These are phyloP conservation scores for Drosophila punjabiensis DNA, from an alignment of 1,140 invertebrate species.

Conservation along the genomic window DNA sequence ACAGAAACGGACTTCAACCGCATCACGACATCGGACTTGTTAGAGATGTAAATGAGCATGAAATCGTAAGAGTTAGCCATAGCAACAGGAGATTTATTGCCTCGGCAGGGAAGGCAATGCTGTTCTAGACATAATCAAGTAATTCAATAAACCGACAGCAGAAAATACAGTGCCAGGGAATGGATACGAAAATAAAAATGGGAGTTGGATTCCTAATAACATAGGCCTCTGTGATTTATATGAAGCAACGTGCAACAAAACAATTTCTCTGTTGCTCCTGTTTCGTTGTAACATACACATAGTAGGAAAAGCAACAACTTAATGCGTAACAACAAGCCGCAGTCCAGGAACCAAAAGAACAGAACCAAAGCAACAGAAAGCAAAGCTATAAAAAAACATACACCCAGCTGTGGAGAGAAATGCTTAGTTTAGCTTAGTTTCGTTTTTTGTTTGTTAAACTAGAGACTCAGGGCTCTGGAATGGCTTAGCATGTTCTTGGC, in stretches of 20 bases:
- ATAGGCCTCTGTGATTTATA: constrained; percentile 71
- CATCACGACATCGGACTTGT: constrained; percentile 62
- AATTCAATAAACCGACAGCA: constrained; percentile 75
- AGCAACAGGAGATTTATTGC: constrained; percentile 70
- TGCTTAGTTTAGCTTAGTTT: constrained; percentile 50
- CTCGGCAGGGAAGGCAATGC: constrained; percentile 8
- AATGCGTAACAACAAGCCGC: constrained; percentile 71
- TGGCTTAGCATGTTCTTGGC: constrained; percentile 79
- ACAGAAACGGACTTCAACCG: constrained; percentile 28
- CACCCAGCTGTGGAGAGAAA: constrained; percentile 29
- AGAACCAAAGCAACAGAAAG: constrained; percentile 30
- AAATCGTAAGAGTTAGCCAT: constrained; percentile 52
- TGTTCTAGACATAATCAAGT: constrained; percentile 61
- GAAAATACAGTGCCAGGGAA: neutral
- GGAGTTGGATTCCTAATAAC: constrained; percentile 38
- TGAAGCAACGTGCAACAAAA: constrained; percentile 59
- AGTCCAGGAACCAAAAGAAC: constrained; percentile 50
- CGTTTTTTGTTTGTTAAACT: constrained; percentile 49
- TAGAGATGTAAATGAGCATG: constrained; percentile 71
- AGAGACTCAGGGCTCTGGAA: constrained; percentile 45
- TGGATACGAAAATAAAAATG: constrained; percentile 4
- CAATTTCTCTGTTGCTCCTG: constrained; percentile 55
- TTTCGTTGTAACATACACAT: constrained; percentile 22
- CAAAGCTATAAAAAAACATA: constrained; percentile 40
- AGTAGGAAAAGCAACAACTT: constrained; percentile 56